These are phyloP conservation scores for Tortrix viridana DNA, from an alignment of 2,888 invertebrate genomes.

Conservation along the genomic window DNA sequence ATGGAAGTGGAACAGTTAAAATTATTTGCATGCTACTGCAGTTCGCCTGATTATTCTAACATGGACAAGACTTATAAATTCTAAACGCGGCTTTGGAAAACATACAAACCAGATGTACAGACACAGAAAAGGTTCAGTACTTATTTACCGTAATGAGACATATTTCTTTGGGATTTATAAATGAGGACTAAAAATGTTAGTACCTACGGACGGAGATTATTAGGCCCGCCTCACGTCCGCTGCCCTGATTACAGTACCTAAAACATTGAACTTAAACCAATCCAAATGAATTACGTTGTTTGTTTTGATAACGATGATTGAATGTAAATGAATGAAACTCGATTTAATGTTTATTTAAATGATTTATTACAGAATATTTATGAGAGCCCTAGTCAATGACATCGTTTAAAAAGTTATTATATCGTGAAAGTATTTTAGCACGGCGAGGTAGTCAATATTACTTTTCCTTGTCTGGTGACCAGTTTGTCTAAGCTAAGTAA, in stretches of 20 bases:
- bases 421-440: not conserved
- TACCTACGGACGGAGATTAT: slow-evolving; percentile 1
- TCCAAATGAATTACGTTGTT: slow-evolving; percentile 38
- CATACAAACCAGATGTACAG: too few relatives aligned
- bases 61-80: slow-evolving; percentile 6
- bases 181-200: not conserved
- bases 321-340: slow-evolving; percentile 40
- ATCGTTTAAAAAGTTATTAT: slow-evolving; percentile 12
- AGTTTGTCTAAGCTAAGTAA: slow-evolving; percentile 21
- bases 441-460: not conserved
- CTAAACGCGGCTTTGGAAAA: not conserved
- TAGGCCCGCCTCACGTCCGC: slow-evolving; percentile 13
- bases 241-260: slow-evolving; percentile 20
- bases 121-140: too few relatives aligned
- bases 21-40: slow-evolving; percentile 1
- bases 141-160: too few relatives aligned
- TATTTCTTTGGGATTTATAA: too few relatives aligned
- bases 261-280: slow-evolving; percentile 27
- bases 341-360: slow-evolving; percentile 33
- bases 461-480: slow-evolving; percentile 13
- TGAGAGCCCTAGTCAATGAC: slow-evolving; percentile 4
- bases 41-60: slow-evolving; percentile 1
- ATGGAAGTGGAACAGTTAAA: slow-evolving; percentile 18
- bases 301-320: slow-evolving; percentile 49
- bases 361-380: slow-evolving; percentile 15